A percentile compares a stretch with the other conserved stretches of the same genome.
phyloP scores from a whole-genome alignment of 2,113 vertebrate species.

The pig (Sus scrofa) region T2T-Sscrofa CM000812.6:187253001-187253500 shows the following conservation, averaged over 20 bases:
- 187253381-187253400: background rate
- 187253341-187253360: background rate
- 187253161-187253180: background rate
- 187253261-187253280: background rate
- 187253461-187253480: background rate
- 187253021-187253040: no score
- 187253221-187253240: slow-evolving; percentile 27
- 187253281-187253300: background rate
- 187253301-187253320: background rate
- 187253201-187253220: background rate
- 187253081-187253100: no score
- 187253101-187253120: no score
- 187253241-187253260: background rate
- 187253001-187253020: no score
- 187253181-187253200: background rate
- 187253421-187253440: background rate
- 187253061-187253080: no score
- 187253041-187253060: no score
- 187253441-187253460: background rate
- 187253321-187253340: background rate
- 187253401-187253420: background rate
- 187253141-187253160: background rate
- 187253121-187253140: background rate
- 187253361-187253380: background rate
- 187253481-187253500: slow-evolving; percentile 24